A percentile compares a stretch with the other conserved stretches of the same genome.
Evolutionary conservation across 2,888 invertebrate species (phyloP).

Genomic region (Acleris emargana): DNA sequence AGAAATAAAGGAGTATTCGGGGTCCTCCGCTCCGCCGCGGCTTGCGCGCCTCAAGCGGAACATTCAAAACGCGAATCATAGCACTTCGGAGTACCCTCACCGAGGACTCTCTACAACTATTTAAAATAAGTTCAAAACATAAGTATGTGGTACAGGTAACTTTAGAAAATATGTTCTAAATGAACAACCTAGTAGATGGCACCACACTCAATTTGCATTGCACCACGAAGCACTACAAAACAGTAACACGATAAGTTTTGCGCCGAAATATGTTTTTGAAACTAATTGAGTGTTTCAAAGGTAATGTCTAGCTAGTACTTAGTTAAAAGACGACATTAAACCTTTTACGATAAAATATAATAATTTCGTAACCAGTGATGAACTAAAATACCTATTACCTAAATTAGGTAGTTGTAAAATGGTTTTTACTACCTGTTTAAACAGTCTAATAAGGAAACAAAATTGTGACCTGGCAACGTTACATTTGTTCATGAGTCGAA

Average conservation of each 20-base stretch:
- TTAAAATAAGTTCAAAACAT: slow-evolving; percentile 40
- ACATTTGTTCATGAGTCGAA: slow-evolving; percentile 21
- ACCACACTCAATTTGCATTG: slow-evolving; percentile 75
- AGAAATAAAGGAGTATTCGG: slow-evolving; percentile 38
- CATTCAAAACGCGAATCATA: slow-evolving; percentile 36
- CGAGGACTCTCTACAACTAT: slow-evolving; percentile 49
- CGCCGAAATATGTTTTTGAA: slow-evolving; percentile 17
- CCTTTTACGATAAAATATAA: slow-evolving; percentile 14
- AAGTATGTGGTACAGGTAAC: slow-evolving; percentile 56
- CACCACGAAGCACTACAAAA: slow-evolving; percentile 65
- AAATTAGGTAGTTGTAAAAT: slow-evolving; percentile 27
- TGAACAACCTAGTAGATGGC: slow-evolving; percentile 80
- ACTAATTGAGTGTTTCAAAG: slow-evolving; percentile 23
- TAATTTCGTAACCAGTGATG: slow-evolving; percentile 10
- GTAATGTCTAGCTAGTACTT: slow-evolving; percentile 19
- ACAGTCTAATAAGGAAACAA: slow-evolving; percentile 18
- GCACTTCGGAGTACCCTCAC: slow-evolving; percentile 40
- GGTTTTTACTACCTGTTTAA: slow-evolving; percentile 20
- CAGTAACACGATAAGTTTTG: slow-evolving; percentile 38
- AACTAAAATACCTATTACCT: slow-evolving; percentile 32
- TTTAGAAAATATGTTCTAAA: slow-evolving; percentile 69
- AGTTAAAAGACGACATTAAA: slow-evolving; percentile 20
- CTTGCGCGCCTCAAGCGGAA: slow-evolving; percentile 42
- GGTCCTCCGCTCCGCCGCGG: slow-evolving; percentile 33
- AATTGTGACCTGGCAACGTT: slow-evolving; percentile 15